phyloP scores from a whole-genome alignment of 2,888 invertebrate genomes.

The Cataglyphis livida region DNA sequence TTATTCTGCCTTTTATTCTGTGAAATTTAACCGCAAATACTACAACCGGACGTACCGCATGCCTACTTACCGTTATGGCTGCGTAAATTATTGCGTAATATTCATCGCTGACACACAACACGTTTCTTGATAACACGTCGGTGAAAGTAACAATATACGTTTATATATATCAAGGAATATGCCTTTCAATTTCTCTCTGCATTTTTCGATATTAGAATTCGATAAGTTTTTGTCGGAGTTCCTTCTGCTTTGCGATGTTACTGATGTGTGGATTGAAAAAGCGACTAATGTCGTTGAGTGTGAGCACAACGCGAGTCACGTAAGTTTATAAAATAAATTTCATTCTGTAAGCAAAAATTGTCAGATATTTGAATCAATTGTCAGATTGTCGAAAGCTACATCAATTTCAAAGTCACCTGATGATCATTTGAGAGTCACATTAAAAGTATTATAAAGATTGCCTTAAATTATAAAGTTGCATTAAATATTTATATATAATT shows the following conservation, averaged over 20 bases:
- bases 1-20: constrained; percentile 16
- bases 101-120: constrained; percentile 51
- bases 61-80: constrained; percentile 12
- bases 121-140: constrained; percentile 56
- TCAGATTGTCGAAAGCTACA: background rate
- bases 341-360: background rate
- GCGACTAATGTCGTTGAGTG: background rate
- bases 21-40: constrained; percentile 19
- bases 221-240: background rate
- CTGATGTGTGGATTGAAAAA: background rate
- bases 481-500: background rate
- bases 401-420: background rate
- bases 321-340: background rate
- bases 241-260: background rate
- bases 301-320: background rate
- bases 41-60: constrained; percentile 19
- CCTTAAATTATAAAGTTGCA: background rate
- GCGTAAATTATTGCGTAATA: constrained; percentile 66
- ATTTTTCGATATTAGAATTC: constrained; percentile 13
- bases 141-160: constrained; percentile 68
- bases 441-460: background rate
- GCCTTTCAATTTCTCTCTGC: constrained; percentile 25
- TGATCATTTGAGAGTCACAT: background rate
- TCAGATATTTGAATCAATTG: too few species aligned
- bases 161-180: constrained; percentile 24